Percentiles rank a stretch among this genome's conserved stretches.
Conservation (phyloP, 2,113 vertebrate genomes). For the Clarias gariepinus region DNA sequence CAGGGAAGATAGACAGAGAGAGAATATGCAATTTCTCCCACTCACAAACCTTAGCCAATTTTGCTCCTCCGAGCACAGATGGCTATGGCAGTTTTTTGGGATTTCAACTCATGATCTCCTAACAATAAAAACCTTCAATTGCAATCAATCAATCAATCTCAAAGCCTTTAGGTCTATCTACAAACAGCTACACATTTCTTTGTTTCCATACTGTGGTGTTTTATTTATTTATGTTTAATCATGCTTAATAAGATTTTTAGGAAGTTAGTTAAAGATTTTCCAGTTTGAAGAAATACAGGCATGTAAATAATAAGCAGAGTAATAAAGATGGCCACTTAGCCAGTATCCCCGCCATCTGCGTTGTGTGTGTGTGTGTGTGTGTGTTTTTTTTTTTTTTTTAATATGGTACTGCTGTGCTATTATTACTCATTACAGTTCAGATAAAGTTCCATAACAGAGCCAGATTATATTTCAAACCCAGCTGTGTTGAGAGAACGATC, state of each 20-base stretch:
- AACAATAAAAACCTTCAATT: neutral
- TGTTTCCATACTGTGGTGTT: neutral
- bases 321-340: neutral
- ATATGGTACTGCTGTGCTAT: neutral
- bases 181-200: neutral
- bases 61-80: neutral
- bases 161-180: neutral
- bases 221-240: neutral
- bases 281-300: neutral
- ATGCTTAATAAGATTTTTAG: neutral
- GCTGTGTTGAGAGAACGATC: neutral
- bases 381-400: neutral
- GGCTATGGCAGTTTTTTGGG: neutral
- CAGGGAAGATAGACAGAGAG: neutral
- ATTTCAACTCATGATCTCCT: neutral
- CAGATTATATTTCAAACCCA: slow-evolving; percentile 14
- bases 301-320: neutral
- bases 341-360: neutral
- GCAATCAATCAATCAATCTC: neutral
- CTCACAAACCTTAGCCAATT: neutral
- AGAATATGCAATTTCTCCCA: neutral
- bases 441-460: slow-evolving; percentile 29
- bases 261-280: neutral
- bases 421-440: neutral
- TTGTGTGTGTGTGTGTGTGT: neutral